Percentiles rank a stretch among this genome's conserved stretches.
Conservation (phyloP, 2,888 invertebrate species). For the Stenichneumon culpator region DNA sequence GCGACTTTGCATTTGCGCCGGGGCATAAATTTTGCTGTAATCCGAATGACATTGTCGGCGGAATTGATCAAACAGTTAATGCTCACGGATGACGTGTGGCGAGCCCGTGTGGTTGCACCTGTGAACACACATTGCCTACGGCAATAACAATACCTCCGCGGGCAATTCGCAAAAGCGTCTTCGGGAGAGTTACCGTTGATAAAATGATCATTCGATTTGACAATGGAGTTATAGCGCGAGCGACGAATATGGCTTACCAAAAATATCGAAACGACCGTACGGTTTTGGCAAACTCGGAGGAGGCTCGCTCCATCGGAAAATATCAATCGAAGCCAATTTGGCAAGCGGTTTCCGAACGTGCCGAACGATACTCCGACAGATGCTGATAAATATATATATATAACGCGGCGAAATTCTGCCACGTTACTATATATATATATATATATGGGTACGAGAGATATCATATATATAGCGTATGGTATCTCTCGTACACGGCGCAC, state of each 20-base stretch:
- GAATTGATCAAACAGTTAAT: not conserved
- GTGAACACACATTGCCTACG: not conserved
- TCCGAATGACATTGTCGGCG: not conserved
- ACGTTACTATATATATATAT: not conserved
- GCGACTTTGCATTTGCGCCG: not conserved
- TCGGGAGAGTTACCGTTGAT: constrained; percentile 40
- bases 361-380: constrained; percentile 68
- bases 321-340: constrained; percentile 81
- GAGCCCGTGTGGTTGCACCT: not conserved
- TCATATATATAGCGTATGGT: not conserved
- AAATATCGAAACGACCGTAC: constrained; percentile 73
- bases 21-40: not conserved
- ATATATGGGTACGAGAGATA: not conserved
- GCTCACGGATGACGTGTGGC: not conserved
- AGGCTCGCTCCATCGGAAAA: constrained; percentile 75
- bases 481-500: constrained; percentile 58
- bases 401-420: too few relatives aligned
- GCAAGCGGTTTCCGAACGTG: constrained; percentile 78
- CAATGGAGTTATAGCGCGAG: constrained; percentile 42
- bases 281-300: constrained; percentile 66
- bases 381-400: constrained; percentile 25
- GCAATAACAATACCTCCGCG: not conserved
- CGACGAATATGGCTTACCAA: constrained; percentile 61
- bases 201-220: constrained; percentile 65
- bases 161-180: constrained; percentile 1